Evolutionary conservation across 2,113 vertebrate genomes (phyloP), one percentile per base, ranked within the genome.

Genomic region (Sturnus vulgaris): DNA sequence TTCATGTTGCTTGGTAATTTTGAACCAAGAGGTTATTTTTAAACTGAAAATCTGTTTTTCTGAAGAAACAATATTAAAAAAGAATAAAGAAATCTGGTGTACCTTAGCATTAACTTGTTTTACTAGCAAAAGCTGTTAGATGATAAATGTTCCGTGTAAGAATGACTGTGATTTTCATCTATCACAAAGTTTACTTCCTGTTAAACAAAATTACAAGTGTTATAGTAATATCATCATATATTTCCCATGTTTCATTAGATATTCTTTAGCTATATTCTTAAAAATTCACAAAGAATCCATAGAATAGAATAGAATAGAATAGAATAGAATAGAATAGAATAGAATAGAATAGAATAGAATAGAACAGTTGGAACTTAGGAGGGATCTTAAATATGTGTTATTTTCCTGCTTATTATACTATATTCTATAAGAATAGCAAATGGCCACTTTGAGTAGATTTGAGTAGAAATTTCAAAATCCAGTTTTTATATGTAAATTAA

Each of bases 141-240:
- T 96, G 93, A 97, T 97, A 96, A 88, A 96, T 95, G 72, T 64
- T 69, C 65, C 83, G 23, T 64, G 55, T 85, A 94, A 76, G 83
- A 95, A 93, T 90, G 59, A 86, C 39, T 49, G 92, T 65, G 27
- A 86, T 87, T 96, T 96, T 96, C 90, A 97, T 96, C 61, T 96
- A 50, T 95, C 85, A 95, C 37, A 79, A 5, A 49, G 7, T 90
- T 92, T 90, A 69, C n/a, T 80, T 90, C 37, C 50, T 91, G 52
- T 89, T 95, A 97, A 96, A 97, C 82, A 44, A 92, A 92, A 95
- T 96, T 95, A 92, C 40, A 83, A 79, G 52, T 82, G 20, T 78
- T 96, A 52, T 14, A 94, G 57, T 93, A 95, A 93, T 93, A 31
- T 91, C 42, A 95, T 95, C 66, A 94, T 86, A 72, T 92, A 42